Conservation (phyloP, 1,140 invertebrate genomes). For the Drosophila ercepeae region DNA sequence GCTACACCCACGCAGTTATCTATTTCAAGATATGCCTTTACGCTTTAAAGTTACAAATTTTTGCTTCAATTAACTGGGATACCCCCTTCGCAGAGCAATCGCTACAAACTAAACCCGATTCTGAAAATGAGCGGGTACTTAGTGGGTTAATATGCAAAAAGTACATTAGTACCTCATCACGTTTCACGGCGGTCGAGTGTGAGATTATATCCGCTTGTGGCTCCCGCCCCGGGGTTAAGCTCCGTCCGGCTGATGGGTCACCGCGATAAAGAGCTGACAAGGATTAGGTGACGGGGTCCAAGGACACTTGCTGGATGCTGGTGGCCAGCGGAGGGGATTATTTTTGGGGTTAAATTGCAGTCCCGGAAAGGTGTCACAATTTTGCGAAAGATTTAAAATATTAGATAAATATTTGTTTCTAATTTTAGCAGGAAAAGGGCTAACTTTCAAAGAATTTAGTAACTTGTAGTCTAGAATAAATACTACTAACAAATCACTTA, state of each 20-base stretch:
- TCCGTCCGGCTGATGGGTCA: slow-evolving; percentile 23
- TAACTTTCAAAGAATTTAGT: too few relatives aligned
- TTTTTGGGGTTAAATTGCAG: slow-evolving; percentile 30
- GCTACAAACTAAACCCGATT: slow-evolving; percentile 18
- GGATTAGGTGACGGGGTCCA: slow-evolving; percentile 14
- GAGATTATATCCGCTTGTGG: slow-evolving; percentile 47
- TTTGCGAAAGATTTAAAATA: background rate
- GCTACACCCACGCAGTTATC: slow-evolving; percentile 23
- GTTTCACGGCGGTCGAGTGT: slow-evolving; percentile 44
- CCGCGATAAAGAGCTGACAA: slow-evolving; percentile 36
- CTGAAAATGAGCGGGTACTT: background rate
- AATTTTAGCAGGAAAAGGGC: background rate
- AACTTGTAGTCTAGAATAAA: background rate
- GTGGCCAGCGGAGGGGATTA: background rate
- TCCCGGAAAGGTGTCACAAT: slow-evolving; percentile 1
- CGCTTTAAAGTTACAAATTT: slow-evolving; percentile 34
- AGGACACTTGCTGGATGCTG: background rate
- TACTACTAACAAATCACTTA: slow-evolving; percentile 26
- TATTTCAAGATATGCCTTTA: slow-evolving; percentile 65
- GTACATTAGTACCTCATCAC: slow-evolving; percentile 74
- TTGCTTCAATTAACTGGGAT: slow-evolving; percentile 44
- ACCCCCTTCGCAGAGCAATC: slow-evolving; percentile 42
- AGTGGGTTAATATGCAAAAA: slow-evolving; percentile 53
- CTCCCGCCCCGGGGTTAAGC: background rate
- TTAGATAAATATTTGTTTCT: background rate